Evolutionary conservation across 1,140 invertebrate species (phyloP).

Genomic region (Microplitis mediator): DNA sequence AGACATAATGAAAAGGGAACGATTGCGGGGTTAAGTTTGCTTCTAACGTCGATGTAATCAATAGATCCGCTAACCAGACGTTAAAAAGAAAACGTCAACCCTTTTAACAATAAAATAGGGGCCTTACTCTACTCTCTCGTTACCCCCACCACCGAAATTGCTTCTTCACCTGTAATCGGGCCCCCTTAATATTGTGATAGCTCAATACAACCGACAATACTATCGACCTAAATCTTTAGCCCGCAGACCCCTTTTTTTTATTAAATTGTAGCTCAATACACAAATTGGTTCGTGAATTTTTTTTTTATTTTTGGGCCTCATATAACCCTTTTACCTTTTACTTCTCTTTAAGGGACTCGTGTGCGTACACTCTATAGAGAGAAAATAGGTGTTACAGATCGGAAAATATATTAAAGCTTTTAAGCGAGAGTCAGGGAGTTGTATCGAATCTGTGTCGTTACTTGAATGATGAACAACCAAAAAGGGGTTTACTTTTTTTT

Average conservation of each 20-base stretch:
- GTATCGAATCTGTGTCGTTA: conserved; percentile 22
- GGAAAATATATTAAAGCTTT: conserved; percentile 28
- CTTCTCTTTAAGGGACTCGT: conserved; percentile 12
- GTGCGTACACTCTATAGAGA: neutral
- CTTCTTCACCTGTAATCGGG: conserved; percentile 21
- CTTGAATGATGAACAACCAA: conserved; percentile 8
- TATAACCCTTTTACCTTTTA: neutral
- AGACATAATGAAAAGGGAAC: conserved; percentile 20
- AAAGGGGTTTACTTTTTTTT: neutral
- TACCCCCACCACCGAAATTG: conserved; percentile 9
- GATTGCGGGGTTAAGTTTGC: conserved; percentile 9
- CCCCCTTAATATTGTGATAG: conserved; percentile 36
- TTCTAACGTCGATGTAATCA: conserved; percentile 28
- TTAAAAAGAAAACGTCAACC: conserved; percentile 19
- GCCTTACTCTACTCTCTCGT: neutral
- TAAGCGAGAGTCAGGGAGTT: conserved; percentile 23
- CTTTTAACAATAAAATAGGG: conserved; percentile 19
- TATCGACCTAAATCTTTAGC: conserved; percentile 32
- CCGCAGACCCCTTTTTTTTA: conserved; percentile 13
- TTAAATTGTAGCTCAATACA: conserved; percentile 30
- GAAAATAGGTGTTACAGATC: conserved; percentile 31
- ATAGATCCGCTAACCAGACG: conserved; percentile 20
- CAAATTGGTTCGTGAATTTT: conserved; percentile 29
- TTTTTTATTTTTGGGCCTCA: neutral
- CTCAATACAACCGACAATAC: conserved; percentile 33